Evolutionary conservation across 2,113 vertebrate genomes (phyloP).

Genomic region (Tursiops truncatus): DNA sequence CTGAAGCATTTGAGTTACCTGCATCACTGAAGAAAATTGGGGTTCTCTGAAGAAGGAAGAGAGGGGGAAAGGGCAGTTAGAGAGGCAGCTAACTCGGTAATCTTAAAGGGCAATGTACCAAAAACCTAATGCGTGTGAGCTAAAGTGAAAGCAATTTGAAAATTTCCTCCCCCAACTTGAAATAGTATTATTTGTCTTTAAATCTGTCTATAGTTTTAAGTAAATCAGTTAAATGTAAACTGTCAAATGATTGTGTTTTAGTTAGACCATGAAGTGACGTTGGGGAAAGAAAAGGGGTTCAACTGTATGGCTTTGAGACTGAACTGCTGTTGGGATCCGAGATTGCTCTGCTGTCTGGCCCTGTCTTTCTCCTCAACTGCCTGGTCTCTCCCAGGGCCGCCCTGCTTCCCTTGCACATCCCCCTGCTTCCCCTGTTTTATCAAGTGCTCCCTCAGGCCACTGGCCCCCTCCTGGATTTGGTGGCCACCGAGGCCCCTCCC

Average conservation of each 20-base stretch:
- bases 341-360: neutral
- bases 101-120: neutral
- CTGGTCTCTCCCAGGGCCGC: neutral
- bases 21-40: neutral
- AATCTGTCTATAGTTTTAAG: neutral
- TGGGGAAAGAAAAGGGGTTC: neutral
- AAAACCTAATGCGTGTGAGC: neutral
- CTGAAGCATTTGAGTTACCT: neutral
- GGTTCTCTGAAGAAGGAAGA: neutral
- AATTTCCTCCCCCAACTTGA: neutral
- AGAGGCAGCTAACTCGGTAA: neutral
- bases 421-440: neutral
- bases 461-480: neutral
- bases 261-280: neutral
- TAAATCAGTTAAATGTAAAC: neutral
- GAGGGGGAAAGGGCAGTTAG: neutral
- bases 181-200: slow-evolving; percentile 31
- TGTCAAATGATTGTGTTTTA: neutral
- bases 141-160: slow-evolving; percentile 13
- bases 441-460: neutral
- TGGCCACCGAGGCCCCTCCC: neutral
- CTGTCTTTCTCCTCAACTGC: neutral
- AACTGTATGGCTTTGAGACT: neutral
- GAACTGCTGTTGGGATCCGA: neutral
- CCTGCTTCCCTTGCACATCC: neutral